phyloP scores from a whole-genome alignment of 2,888 invertebrate species.

The Conus canariensis region DNA sequence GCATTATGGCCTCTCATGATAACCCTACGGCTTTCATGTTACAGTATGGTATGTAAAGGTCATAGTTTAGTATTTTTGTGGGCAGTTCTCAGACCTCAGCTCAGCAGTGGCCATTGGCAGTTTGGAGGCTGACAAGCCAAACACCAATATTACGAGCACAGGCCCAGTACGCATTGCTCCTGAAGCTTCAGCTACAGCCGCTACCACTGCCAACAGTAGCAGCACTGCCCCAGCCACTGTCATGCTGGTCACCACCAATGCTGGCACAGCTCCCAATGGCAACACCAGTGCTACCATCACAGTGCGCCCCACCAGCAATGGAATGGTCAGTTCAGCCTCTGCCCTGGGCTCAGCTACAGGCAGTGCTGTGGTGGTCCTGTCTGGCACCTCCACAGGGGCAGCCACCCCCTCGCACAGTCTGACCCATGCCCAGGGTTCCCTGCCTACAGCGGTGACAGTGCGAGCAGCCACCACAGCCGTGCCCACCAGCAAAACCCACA shows the following conservation, averaged over 20 bases:
- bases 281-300: slow-evolving; percentile 44
- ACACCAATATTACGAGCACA: slow-evolving; percentile 53
- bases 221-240: slow-evolving; percentile 64
- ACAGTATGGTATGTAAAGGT: no score
- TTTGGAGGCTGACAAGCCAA: slow-evolving; percentile 64
- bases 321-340: slow-evolving; percentile 53
- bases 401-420: slow-evolving; percentile 50
- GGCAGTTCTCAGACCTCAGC: slow-evolving; percentile 72
- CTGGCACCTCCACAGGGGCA: slow-evolving; percentile 55
- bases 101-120: slow-evolving; percentile 69
- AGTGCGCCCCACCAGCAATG: slow-evolving; percentile 54
- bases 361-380: slow-evolving; percentile 68
- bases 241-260: slow-evolving; percentile 58
- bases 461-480: slow-evolving; percentile 61
- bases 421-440: slow-evolving; percentile 55
- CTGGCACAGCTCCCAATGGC: slow-evolving; percentile 43
- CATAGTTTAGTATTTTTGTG: background rate
- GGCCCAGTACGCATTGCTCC: slow-evolving; percentile 50
- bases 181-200: slow-evolving; percentile 21
- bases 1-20: no score
- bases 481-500: slow-evolving; percentile 66
- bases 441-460: slow-evolving; percentile 66
- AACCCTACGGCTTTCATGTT: no score
- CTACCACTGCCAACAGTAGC: background rate
- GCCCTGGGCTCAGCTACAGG: slow-evolving; percentile 54